Base-by-base conservation (phyloP, 2,888 invertebrate species). In the Lithophane semibrunnea region DNA sequence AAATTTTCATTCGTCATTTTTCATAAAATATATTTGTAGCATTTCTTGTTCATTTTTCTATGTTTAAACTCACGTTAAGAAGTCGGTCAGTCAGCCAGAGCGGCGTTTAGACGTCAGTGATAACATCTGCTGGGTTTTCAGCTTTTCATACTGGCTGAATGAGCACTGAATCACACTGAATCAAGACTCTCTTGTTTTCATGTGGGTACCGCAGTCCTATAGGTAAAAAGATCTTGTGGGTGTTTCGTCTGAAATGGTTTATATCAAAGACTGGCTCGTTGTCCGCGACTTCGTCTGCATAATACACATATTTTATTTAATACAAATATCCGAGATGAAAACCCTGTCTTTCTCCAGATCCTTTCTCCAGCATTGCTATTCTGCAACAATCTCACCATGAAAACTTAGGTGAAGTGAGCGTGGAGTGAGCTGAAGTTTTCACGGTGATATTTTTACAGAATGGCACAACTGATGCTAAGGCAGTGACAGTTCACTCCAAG, bases 121-220 rank as follows among this genome's bases (percentile, higher is more conserved):
- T 88, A 88, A 85, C 73, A 89, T 88, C 89, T 67, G 69, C 61
- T 37, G 42, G 64, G 70, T 83, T 77, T 74, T 64, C 86, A 80
- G 77, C 88, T 86, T 89, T 89, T 88, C 88, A 89, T 71, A 13
- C 61, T 58, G 21, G 77, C 72, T 88, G 89, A 88, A 89, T 81
- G 86, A 69, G 60, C 65, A 64, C 72, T 73, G 68, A 83, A 81
- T 86, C 84, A 84, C 63, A 64, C 72, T 73, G 68, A 83, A 83
- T 86, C 84, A 84, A 79, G 84, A 58, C 69, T 68, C 68, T 61
- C 63, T 84, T 80, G 75, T 83, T 52, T 73, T 61, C 2, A 37
- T 21, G 13, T 37, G 5, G 37, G 5, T 70, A 13, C 71, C 29
- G 49, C 21, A 21, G 60, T 42, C 58, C 70, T 61, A 66, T 61